phyloP scores from a whole-genome alignment of 1,140 invertebrate genomes.

The Chironomus striatipennis region DNA sequence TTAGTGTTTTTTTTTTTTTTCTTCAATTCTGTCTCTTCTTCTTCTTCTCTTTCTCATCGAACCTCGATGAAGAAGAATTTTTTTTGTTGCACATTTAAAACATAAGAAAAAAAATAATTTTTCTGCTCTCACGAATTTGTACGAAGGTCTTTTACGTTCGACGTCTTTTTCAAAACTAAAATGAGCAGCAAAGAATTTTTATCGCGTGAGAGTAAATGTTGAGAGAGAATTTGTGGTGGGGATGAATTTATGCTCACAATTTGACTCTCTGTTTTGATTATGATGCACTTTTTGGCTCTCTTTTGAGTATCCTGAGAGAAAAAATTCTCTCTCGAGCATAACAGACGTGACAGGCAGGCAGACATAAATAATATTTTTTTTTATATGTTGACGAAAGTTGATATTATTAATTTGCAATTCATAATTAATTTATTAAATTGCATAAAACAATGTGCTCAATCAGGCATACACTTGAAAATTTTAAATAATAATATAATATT shows the following conservation, averaged over 20 bases:
- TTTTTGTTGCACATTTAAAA: neutral
- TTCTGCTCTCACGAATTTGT: neutral
- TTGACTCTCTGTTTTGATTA: neutral
- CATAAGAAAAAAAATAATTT: neutral
- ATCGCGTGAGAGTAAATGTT: neutral
- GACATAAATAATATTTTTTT: no score
- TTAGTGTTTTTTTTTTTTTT: no score
- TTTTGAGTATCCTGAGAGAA: neutral
- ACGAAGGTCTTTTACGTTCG: neutral
- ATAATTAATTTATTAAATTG: neutral
- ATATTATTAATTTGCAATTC: neutral
- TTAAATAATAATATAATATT: no score
- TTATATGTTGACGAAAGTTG: no score
- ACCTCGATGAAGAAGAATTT: neutral
- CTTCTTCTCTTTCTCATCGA: neutral
- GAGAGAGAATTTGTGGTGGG: conserved; percentile 4
- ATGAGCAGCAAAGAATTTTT: neutral
- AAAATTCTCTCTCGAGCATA: no score
- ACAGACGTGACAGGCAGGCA: no score
- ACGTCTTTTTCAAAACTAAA: neutral
- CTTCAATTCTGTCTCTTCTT: neutral
- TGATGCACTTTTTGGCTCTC: neutral
- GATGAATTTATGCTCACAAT: neutral
- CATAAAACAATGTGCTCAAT: neutral
- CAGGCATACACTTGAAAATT: neutral